Evolutionary conservation across 2,888 invertebrate species (phyloP).

Genomic region (Ophion costatus): DNA sequence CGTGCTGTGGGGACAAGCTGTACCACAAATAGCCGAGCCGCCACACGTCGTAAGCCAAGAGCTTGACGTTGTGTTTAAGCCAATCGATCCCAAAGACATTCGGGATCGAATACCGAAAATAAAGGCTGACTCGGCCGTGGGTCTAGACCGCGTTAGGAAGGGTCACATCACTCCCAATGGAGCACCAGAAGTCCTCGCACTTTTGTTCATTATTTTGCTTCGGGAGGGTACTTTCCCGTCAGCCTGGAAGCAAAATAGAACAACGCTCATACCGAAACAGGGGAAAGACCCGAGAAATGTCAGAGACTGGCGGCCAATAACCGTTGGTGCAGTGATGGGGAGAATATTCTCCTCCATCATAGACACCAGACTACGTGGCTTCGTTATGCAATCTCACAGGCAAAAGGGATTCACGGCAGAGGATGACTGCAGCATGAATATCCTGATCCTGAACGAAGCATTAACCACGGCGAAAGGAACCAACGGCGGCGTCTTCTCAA

Average conservation of each 20-base stretch:
- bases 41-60: not conserved
- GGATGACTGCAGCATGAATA: constrained; percentile 68
- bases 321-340: constrained; percentile 75
- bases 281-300: constrained; percentile 72
- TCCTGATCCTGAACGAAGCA: constrained; percentile 47
- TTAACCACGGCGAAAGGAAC: constrained; percentile 19
- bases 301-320: constrained; percentile 77
- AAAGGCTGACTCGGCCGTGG: not conserved
- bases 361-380: constrained; percentile 69
- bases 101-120: not conserved
- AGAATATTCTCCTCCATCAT: constrained; percentile 72
- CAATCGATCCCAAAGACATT: not conserved
- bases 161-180: not conserved
- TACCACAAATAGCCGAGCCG: constrained; percentile 27
- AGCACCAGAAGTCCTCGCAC: not conserved
- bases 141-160: not conserved
- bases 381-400: constrained; percentile 67
- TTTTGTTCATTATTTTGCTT: not conserved
- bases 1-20: constrained; percentile 70
- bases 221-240: not conserved
- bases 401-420: constrained; percentile 78
- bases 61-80: not conserved
- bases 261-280: constrained; percentile 73
- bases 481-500: not conserved
- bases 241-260: not conserved